Base-by-base conservation (phyloP, 2,888 invertebrate genomes). In the Anarsia innoxiella region DNA sequence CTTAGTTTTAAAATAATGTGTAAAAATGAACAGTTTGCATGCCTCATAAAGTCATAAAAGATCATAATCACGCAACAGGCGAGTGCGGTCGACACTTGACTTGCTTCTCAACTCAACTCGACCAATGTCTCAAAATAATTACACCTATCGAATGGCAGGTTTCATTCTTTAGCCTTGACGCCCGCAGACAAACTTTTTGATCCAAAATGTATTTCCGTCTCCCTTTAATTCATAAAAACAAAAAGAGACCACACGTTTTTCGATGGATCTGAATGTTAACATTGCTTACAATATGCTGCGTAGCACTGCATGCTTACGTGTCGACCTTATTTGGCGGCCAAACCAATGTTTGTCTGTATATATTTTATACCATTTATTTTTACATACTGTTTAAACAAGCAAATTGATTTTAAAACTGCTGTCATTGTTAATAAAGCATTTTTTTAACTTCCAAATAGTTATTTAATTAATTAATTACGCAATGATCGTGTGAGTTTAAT, bases 321-420 rank as follows among this genome's bases (percentile, higher is more conserved):
- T 46, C 56, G 70, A 65, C 71, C 71, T 71, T 51, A 54, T 45
- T 64, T 71, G 68, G 53, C 61, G 71, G 71, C 56, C 71, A 49
- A 57, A 38, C 42, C 58, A 57, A 59, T 53, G 54, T 52, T 54
- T 51, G 49, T 59, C 54, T 52, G 50, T 59, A 37, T 44, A 31
- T 43, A 35, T 66, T 70, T 65, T 69, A 62, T 66, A 65, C 65
- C 59, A 67, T 66, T 58, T 66, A 65, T 67, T 65, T n/a, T 63
- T 42, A 43, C 42, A 40, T 45, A 47, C 37, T 13, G 14, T 3
- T n/a, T 15, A 14, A 3, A 26, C 15, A 15, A 14, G 11, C 10
- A 33, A 10, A 33, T 26, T 15, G n/a, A n/a, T 12, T 5, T 19
- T 11, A 33, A 15, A n/a, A 31, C n/a, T 19, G 19, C 19, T 19